Evolutionary conservation across 2,888 invertebrate species (phyloP).

Genomic region (Aphrophora alni): DNA sequence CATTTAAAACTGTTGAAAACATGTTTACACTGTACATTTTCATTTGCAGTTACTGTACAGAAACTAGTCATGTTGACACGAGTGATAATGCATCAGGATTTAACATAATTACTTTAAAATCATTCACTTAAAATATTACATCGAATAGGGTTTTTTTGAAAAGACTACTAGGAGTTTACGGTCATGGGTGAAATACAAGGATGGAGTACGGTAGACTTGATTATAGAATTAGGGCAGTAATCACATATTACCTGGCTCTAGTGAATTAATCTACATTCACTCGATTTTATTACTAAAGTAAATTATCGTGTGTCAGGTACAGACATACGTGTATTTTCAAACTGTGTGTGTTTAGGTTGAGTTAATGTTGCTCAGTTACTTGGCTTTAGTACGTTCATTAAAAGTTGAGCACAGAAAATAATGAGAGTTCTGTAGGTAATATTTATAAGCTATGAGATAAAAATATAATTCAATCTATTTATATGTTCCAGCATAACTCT

Average conservation of each 20-base stretch:
- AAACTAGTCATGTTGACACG: not conserved
- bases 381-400: too few relatives aligned
- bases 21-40: not conserved
- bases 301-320: not conserved
- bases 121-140: conserved; percentile 1
- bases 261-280: not conserved
- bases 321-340: too few relatives aligned
- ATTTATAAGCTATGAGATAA: too few relatives aligned
- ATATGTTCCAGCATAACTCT: too few relatives aligned
- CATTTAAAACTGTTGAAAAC: not conserved
- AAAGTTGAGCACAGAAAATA: too few relatives aligned
- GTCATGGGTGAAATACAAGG: not conserved
- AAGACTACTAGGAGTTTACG: not conserved
- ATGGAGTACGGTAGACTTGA: not conserved
- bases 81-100: not conserved
- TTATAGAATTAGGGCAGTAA: not conserved
- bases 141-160: not conserved
- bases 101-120: too few relatives aligned
- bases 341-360: too few relatives aligned
- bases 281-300: not conserved
- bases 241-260: not conserved
- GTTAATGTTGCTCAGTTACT: too few relatives aligned
- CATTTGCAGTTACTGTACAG: not conserved
- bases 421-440: too few relatives aligned
- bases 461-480: too few relatives aligned